A percentile compares a stretch with the other conserved stretches of the same genome.
Conservation (phyloP, 2,113 vertebrate species). For the Laticauda laticaudata region DNA sequence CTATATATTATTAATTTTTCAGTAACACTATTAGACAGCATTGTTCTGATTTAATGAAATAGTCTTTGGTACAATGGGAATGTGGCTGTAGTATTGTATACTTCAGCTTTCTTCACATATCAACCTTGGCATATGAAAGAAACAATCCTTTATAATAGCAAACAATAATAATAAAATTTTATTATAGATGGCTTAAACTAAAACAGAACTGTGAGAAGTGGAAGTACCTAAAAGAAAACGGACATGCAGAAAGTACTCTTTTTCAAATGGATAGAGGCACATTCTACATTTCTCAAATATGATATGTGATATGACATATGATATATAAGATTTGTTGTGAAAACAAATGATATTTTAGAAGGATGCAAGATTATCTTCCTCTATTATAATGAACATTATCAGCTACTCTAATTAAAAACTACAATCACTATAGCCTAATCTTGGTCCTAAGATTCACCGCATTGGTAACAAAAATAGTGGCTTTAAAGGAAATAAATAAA, state of each 20-base stretch:
- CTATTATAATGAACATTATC: neutral
- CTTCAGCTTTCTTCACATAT: neutral
- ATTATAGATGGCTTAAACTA: neutral
- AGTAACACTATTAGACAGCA: neutral
- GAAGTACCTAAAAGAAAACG: neutral
- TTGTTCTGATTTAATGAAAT: neutral
- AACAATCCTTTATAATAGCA: neutral
- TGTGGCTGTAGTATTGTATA: neutral
- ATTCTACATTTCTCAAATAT: neutral
- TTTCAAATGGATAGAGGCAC: neutral
- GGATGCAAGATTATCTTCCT: neutral
- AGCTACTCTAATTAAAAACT: neutral
- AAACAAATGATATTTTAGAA: neutral
- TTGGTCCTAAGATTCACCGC: neutral
- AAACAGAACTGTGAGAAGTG: neutral
- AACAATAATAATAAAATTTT: neutral
- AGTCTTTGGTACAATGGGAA: neutral
- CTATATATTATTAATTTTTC: neutral
- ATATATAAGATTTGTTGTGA: neutral
- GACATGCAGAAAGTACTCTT: neutral
- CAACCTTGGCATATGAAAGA: neutral
- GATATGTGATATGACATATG: neutral
- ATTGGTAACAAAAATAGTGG: neutral
- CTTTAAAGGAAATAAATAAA: neutral
- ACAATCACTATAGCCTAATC: neutral